A percentile compares a stretch with the other conserved stretches of the same genome.
Conservation (phyloP, 1,140 invertebrate genomes). For the Drosophila sulfurigaster region DNA sequence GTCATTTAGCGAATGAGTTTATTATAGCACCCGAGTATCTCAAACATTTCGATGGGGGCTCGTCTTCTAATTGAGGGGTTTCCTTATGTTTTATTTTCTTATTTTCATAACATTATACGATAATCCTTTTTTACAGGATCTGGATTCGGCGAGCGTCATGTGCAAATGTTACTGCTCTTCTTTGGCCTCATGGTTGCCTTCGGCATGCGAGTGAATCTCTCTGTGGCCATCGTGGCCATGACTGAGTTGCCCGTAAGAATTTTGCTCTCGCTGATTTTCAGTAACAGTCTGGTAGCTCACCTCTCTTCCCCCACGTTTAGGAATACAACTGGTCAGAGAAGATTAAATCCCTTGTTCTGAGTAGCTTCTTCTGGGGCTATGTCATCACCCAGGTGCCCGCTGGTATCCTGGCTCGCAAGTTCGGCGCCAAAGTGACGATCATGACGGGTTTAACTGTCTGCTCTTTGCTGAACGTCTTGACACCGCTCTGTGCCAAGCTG, state of each 20-base stretch:
- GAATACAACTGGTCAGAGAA: constrained; percentile 86
- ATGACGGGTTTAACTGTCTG: constrained; percentile 86
- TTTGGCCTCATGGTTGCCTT: constrained; percentile 87
- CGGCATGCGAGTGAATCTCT: constrained; percentile 88
- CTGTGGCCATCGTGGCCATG: constrained; percentile 87
- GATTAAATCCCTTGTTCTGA: constrained; percentile 86
- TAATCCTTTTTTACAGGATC: constrained; percentile 42
- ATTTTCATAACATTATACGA: not conserved
- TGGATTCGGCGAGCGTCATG: constrained; percentile 87
- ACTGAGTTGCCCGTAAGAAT: constrained; percentile 75
- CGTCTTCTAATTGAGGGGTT: constrained; percentile 1
- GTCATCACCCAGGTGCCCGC: constrained; percentile 87
- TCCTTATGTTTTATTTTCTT: not conserved
- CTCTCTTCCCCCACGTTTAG: constrained; percentile 72
- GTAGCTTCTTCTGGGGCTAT: constrained; percentile 89
- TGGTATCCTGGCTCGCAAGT: constrained; percentile 88
- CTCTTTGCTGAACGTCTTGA: constrained; percentile 85
- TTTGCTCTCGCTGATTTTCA: too few species aligned
- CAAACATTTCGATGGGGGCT: constrained; percentile 5
- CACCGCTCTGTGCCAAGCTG: constrained; percentile 70
- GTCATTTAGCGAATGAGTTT: not conserved
- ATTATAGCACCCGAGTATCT: not conserved
- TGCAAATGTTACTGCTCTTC: constrained; percentile 88
- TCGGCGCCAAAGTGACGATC: constrained; percentile 89
- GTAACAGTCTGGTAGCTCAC: not conserved